Base-by-base conservation (phyloP, 2,888 invertebrate genomes). In the Pseudoips prasinana region DNA sequence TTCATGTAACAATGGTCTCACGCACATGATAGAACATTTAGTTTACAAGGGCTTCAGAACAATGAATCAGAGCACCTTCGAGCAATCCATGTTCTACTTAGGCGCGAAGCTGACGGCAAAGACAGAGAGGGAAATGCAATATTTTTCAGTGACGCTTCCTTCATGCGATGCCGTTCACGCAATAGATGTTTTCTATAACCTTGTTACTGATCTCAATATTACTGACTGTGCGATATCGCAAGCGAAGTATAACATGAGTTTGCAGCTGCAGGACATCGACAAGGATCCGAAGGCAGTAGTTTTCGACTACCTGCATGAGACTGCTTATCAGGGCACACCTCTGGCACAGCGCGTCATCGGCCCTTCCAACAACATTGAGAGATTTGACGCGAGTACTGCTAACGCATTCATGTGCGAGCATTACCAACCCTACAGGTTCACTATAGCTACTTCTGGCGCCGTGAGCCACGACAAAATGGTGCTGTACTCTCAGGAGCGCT, bases 361-460 rank as follows among this genome's bases (percentile, higher is more conserved):
- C 2, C 92, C 95, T 0, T 90, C 91, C 14, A 83, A 91, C 54
- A 96, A 95, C 65, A 92, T 78, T 11, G 10, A 37, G 4, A 58
- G 37, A 1, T 96, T 74, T 90, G 92, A 92, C 33, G 48, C 46
- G 11, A 4, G 27, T 1, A 46, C 41, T n/a, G 32, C 90, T 1
- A 14, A 23, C 2, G 25, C 33, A 1, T 84, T 61, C 40, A 41
- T 77, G 6, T 25, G 34, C 3, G 52, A 72, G 27, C 64, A 74
- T 31, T 84, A 78, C 20, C 68, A 67, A 11, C 81, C 83, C 0
- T 60, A 92, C 8, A 86, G 94, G 46, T 91, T 96, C 65, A 92
- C 94, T 2, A 69, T 96, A 17, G 92, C 93, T 17, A 92, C 91
- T 24, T 93, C 94, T 22, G 95, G 93, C 33, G 91, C 92, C 20